Conservation (phyloP, 2,888 invertebrate species). For the Pammene aurita region DNA sequence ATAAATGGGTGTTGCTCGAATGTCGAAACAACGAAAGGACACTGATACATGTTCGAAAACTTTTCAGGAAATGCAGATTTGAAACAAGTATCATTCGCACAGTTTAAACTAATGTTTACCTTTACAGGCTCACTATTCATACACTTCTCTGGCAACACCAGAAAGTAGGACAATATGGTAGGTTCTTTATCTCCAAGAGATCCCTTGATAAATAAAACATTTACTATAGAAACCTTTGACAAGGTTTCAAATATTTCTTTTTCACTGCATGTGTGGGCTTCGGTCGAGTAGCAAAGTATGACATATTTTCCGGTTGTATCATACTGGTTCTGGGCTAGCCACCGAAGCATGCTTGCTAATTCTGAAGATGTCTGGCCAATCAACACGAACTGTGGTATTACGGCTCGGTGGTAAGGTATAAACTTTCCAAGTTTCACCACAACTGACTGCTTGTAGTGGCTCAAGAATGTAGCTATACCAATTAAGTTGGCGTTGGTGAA, state of each 20-base stretch:
- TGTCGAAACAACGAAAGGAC: constrained; percentile 59
- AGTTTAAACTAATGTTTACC: constrained; percentile 49
- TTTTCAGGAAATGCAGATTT: constrained; percentile 54
- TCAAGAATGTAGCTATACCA: constrained; percentile 57
- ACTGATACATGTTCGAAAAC: constrained; percentile 56
- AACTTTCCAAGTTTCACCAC: constrained; percentile 54
- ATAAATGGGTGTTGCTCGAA: constrained; percentile 65
- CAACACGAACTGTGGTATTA: constrained; percentile 56
- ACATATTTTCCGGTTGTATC: constrained; percentile 60
- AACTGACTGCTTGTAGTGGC: constrained; percentile 53
- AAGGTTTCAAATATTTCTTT: constrained; percentile 53
- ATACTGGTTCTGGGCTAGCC: constrained; percentile 52
- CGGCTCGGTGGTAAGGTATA: constrained; percentile 44
- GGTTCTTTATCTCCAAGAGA: constrained; percentile 45
- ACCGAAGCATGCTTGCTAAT: constrained; percentile 52
- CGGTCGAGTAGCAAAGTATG: constrained; percentile 54
- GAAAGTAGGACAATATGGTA: constrained; percentile 52
- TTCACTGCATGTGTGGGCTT: constrained; percentile 54
- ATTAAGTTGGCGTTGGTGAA: constrained; percentile 51
- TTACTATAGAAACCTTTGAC: constrained; percentile 50
- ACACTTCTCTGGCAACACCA: constrained; percentile 54
- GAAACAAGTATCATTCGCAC: constrained; percentile 52
- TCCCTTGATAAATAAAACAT: constrained; percentile 56
- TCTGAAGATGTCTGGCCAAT: constrained; percentile 55
- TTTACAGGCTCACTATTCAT: constrained; percentile 51